Conservation (phyloP, 2,113 vertebrate genomes). For the Climacteris rufus region DNA sequence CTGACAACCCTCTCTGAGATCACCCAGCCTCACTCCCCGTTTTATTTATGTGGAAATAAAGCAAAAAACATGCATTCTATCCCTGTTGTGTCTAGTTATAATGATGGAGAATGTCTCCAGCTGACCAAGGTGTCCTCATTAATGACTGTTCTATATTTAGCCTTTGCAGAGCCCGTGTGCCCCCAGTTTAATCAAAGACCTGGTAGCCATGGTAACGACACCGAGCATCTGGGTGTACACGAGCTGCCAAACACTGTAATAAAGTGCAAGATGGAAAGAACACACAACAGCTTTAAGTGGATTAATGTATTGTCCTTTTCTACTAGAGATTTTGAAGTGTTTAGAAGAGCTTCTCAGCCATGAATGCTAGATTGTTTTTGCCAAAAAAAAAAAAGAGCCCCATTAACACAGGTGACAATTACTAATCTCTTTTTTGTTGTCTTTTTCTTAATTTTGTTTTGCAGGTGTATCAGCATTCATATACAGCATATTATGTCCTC, state of each 20-base stretch:
- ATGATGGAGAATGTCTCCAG: not conserved
- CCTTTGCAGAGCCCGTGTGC: not conserved
- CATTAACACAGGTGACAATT: not conserved
- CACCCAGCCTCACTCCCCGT: not conserved
- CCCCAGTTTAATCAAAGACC: slow-evolving; percentile 49
- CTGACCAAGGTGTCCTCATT: slow-evolving; percentile 50
- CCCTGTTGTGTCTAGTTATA: not conserved
- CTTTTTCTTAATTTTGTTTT: slow-evolving; percentile 52
- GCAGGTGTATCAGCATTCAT: slow-evolving; percentile 92
- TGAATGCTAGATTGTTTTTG: not conserved
- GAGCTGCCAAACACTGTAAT: not conserved
- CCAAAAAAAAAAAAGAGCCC: not conserved
- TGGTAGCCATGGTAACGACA: slow-evolving; percentile 38
- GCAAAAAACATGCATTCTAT: not conserved
- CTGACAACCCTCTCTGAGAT: not conserved
- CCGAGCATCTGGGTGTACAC: slow-evolving; percentile 10
- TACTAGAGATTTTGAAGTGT: not conserved
- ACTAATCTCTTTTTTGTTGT: slow-evolving; percentile 14
- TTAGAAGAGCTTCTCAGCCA: not conserved
- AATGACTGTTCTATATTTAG: slow-evolving; percentile 45
- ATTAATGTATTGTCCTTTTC: not conserved
- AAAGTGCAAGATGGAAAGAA: slow-evolving; percentile 4
- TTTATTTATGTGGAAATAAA: not conserved
- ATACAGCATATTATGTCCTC: slow-evolving; percentile 93
- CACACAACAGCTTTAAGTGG: not conserved